phyloP scores from a whole-genome alignment of 2,113 vertebrate species.

The Piprites chloris region DNA sequence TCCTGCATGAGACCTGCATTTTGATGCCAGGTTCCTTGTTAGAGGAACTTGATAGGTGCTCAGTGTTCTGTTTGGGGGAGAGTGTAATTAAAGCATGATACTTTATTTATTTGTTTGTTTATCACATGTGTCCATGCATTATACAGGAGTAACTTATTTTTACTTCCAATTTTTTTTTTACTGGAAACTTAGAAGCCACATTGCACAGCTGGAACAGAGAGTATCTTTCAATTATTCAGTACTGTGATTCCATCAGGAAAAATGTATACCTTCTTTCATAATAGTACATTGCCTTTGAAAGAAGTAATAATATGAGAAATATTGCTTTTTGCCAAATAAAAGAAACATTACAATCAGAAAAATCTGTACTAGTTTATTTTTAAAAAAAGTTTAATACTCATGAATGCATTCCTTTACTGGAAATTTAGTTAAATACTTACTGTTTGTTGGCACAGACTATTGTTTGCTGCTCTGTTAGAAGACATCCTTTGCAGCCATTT shows the following conservation, averaged over 20 bases:
- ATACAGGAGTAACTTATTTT: not conserved
- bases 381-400: not conserved
- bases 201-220: not conserved
- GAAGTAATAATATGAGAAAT: not conserved
- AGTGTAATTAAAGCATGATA: not conserved
- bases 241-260: slow-evolving; percentile 1
- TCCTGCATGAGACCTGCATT: not conserved
- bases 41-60: not conserved
- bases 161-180: not conserved
- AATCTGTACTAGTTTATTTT: not conserved
- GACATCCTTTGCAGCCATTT: not conserved
- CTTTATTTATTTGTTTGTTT: not conserved
- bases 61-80: not conserved
- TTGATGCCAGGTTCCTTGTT: not conserved
- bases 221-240: slow-evolving; percentile 8
- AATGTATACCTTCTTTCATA: not conserved
- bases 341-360: not conserved
- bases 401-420: not conserved
- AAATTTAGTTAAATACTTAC: slow-evolving; percentile 2
- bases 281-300: slow-evolving; percentile 17
- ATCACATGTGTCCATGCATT: not conserved
- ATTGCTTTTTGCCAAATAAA: slow-evolving; percentile 2
- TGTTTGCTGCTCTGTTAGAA: slow-evolving; percentile 20
- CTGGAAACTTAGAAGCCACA: not conserved
- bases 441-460: not conserved